These are phyloP conservation scores for Nilaparvata lugens DNA, from an alignment of 1,140 invertebrate species.

Conservation along the genomic window DNA sequence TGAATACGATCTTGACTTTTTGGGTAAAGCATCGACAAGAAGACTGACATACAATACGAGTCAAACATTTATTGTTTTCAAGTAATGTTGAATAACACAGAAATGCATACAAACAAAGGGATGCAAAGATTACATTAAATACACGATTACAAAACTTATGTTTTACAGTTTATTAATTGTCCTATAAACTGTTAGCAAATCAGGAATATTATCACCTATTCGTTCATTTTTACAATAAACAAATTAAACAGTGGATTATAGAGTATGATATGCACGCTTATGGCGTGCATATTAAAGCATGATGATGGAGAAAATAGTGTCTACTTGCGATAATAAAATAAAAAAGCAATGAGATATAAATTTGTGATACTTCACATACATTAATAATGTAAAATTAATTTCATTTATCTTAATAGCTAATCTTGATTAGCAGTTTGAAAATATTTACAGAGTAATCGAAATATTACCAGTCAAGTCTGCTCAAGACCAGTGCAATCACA, in stretches of 20 bases:
- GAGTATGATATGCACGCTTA: background rate
- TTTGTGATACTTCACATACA: background rate
- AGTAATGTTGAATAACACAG: background rate
- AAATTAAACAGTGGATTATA: background rate
- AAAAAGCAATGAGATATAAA: background rate
- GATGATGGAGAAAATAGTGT: background rate
- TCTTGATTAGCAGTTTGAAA: no score
- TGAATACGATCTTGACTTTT: no score
- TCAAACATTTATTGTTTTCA: constrained; percentile 5
- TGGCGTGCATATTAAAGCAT: background rate
- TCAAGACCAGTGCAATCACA: no score
- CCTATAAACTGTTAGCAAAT: constrained; percentile 1
- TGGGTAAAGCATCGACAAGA: no score
- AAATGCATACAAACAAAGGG: constrained; percentile 3
- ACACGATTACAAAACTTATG: constrained; percentile 1
- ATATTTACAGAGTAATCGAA: no score
- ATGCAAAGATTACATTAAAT: constrained; percentile 5
- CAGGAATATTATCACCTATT: background rate
- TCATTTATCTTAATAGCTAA: background rate
- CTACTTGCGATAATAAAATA: background rate
- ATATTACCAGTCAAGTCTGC: no score
- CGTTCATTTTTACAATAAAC: background rate
- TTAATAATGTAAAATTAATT: background rate
- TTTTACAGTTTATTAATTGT: background rate
- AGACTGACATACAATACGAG: no score